Evolutionary conservation across 2,797 vertebrate species (phyloP).

Genomic region (Channallabes apus): DNA sequence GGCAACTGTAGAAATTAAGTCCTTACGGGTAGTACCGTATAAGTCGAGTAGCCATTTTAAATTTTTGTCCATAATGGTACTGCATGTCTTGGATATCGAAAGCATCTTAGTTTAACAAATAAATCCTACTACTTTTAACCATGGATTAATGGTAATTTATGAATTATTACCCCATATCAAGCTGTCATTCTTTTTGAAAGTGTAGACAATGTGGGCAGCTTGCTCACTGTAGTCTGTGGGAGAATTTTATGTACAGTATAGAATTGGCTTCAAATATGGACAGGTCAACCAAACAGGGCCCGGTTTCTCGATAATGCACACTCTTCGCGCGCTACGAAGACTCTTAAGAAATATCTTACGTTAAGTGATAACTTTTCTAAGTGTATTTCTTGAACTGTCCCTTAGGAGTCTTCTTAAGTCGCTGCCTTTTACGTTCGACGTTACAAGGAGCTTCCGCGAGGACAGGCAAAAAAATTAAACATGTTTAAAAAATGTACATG

Average conservation of each 20-base stretch:
- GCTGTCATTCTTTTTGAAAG: conserved; percentile 18
- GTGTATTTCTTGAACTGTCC: no score
- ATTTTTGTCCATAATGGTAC: not conserved
- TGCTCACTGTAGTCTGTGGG: conserved; percentile 12
- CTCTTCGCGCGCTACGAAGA: no score
- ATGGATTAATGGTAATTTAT: not conserved
- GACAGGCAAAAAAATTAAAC: no score
- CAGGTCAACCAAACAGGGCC: conserved; percentile 9
- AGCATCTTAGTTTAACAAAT: conserved; percentile 15
- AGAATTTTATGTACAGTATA: conserved; percentile 3
- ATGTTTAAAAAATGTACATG: no score
- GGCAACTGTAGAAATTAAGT: not conserved
- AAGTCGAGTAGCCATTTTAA: not conserved
- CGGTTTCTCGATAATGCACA: no score
- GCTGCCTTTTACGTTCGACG: no score
- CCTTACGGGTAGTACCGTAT: not conserved
- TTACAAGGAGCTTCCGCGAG: no score
- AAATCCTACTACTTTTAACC: conserved; percentile 18
- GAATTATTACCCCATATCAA: not conserved
- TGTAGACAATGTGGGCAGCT: conserved; percentile 1
- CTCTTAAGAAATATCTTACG: no score
- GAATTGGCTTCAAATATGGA: not conserved
- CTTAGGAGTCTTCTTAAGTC: no score
- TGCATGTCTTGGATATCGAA: conserved; percentile 3
- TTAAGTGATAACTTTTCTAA: no score